Base-by-base conservation (phyloP, 2,113 vertebrate species). In the Morphnarchus princeps region DNA sequence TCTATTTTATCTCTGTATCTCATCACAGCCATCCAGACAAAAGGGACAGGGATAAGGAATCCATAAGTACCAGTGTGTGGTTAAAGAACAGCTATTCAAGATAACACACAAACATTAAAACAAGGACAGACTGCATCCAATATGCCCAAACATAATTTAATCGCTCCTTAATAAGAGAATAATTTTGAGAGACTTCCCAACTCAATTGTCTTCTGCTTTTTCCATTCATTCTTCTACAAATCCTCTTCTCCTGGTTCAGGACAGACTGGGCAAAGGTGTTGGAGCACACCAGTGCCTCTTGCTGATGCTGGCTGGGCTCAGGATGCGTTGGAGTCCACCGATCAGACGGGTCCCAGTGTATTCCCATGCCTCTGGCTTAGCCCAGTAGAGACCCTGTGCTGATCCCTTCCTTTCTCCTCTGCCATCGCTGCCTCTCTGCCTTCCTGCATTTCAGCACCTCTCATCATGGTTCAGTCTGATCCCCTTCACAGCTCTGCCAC, bases 81-180 rank as follows among this genome's bases (percentile, higher is more conserved):
- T 65, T 73, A 80, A 89, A 65, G 66, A 91, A 65, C 3, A 42
- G 50, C n/a, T 94, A 47, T 80, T 87, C 67, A 67, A 88, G 87
- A 79, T 74, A 85, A 90, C 34, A 45, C 28, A 63, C 21, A 45
- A 45, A 80, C 54, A 66, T 77, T 80, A 95, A 57, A 77, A 61
- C 86, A 93, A 91, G 80, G 82, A 93, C 73, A 91, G 77, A 73
- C 63, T 45, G 77, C 74, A 87, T 90, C 95, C 81, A 87, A 82
- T 79, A 84, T 49, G 16, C n/a, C 21, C 66, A 79, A 96, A 81
- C 47, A 63, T 54, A 70, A 74, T 96, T 82, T 88, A 96, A 93
- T 82, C 1, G 3, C 22, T 95, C 95, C 94, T 88, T 87, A 89
- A 92, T 84, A 91, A 95, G 63, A 38, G 36, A 73, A 66, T 79